Percentiles rank a stretch among this genome's conserved stretches.
phyloP scores from a whole-genome alignment of 2,113 vertebrate genomes.

The Amblyopsis rosae region DNA sequence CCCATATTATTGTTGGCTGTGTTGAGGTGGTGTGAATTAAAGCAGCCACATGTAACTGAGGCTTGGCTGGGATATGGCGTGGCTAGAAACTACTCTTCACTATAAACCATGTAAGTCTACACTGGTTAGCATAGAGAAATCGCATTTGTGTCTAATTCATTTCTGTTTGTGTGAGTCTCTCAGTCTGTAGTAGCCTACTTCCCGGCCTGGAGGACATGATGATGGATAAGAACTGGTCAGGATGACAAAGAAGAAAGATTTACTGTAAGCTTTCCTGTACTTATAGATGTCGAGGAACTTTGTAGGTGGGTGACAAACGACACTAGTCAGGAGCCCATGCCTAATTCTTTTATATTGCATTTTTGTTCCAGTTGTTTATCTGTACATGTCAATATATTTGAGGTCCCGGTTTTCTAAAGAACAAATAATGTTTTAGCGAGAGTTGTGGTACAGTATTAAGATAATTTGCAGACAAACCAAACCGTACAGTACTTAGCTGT shows the following conservation, averaged over 20 bases:
- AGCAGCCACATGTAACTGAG: too few relatives aligned
- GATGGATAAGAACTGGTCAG: conserved; percentile 3
- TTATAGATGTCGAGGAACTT: conserved; percentile 19
- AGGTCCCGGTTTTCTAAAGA: neutral
- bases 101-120: too few relatives aligned
- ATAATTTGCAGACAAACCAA: too few relatives aligned
- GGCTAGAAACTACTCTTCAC: too few relatives aligned
- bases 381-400: neutral
- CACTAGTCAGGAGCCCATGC: neutral
- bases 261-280: conserved; percentile 1
- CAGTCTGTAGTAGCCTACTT: neutral
- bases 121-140: too few relatives aligned
- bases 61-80: too few relatives aligned
- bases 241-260: conserved; percentile 4
- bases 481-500: too few relatives aligned
- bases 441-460: too few relatives aligned
- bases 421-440: too few relatives aligned
- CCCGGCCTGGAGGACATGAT: conserved; percentile 10
- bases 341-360: neutral
- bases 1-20: neutral
- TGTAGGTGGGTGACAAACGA: conserved; percentile 26
- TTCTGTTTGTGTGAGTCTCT: neutral
- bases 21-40: too few relatives aligned
- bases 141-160: neutral
- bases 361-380: neutral